Evolutionary conservation across 2,797 vertebrate species (phyloP), one percentile per base, ranked within the genome.

Genomic region (Amazona ochrocephala): DNA sequence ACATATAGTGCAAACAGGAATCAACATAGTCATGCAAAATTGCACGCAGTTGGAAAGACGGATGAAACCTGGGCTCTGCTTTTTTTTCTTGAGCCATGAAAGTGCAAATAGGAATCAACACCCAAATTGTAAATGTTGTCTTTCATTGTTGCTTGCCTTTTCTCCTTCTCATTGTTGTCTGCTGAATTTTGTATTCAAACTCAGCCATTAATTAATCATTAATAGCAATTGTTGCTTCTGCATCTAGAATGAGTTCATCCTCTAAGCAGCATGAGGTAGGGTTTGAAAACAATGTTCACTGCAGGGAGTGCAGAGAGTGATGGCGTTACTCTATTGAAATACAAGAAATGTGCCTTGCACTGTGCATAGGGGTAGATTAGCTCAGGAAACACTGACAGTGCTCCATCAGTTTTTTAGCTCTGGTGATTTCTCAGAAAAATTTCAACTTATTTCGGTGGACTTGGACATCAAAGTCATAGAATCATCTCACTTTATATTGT

Each of bases 321-420:
- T 15, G 14, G 8, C 22, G 20, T 29, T 56, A 44, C 11, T 74
- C 27, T 27, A 2, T 1, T 56, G 30, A 58, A 76, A 51, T 23
- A 48, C 0, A 0, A n/a, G 16, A 39, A 70, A 11, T 13, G 19
- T 87, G 24, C 17, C 17, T 84, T 92, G n/a, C 20, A 27, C 7
- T 23, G 7, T 65, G 12, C 20, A 21, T 4, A 19, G 7, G 11
- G 4, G 16, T 29, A 48, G 51, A 48, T 37, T 24, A 74, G 12
- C n/a, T 85, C 89, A 85, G 72, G 29, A 67, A 84, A 41, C 26
- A 56, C 26, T n/a, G 47, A 17, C 11, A 34, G 1, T 9, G 10
- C 16, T 65, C 9, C 48, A 50, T 19, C 17, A 14, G 1, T 53
- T 47, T 37, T 4, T 64, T 45, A 77, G 6, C 16, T n/a, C 7